phyloP scores from a whole-genome alignment of 1,140 invertebrate species.

The Drosophila arawakana region DNA sequence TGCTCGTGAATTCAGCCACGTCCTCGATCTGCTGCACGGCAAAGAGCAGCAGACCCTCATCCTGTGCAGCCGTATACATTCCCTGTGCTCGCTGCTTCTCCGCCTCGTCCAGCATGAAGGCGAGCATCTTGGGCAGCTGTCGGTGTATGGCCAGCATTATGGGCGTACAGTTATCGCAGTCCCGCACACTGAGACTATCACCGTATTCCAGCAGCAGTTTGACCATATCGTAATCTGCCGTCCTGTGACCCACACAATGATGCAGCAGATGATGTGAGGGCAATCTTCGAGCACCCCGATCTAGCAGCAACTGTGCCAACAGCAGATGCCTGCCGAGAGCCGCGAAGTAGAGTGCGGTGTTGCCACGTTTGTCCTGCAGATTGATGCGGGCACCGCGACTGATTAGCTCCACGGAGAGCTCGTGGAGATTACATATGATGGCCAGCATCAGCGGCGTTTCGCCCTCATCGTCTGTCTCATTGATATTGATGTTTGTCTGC shows the following conservation, averaged over 20 bases:
- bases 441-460: constrained; percentile 86
- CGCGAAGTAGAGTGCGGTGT: constrained; percentile 86
- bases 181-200: constrained; percentile 85
- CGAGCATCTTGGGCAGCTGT: constrained; percentile 85
- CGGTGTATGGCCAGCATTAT: constrained; percentile 87
- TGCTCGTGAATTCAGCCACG: constrained; percentile 76
- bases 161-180: constrained; percentile 86
- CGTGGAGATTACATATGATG: constrained; percentile 84
- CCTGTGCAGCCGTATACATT: constrained; percentile 64
- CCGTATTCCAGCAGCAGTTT: constrained; percentile 85
- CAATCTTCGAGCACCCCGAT: constrained; percentile 86
- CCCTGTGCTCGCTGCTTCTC: constrained; percentile 48
- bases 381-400: constrained; percentile 86
- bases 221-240: constrained; percentile 85
- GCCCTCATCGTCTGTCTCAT: constrained; percentile 86
- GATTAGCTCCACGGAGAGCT: constrained; percentile 85
- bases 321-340: constrained; percentile 85
- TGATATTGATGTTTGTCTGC: constrained; percentile 86
- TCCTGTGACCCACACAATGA: constrained; percentile 83
- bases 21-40: constrained; percentile 84
- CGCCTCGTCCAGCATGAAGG: constrained; percentile 85
- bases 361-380: constrained; percentile 86
- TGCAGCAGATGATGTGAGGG: constrained; percentile 87
- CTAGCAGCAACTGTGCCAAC: constrained; percentile 84
- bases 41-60: constrained; percentile 83